Base-by-base conservation (phyloP, 2,797 vertebrate species). In the Pelodytes ibericus region DNA sequence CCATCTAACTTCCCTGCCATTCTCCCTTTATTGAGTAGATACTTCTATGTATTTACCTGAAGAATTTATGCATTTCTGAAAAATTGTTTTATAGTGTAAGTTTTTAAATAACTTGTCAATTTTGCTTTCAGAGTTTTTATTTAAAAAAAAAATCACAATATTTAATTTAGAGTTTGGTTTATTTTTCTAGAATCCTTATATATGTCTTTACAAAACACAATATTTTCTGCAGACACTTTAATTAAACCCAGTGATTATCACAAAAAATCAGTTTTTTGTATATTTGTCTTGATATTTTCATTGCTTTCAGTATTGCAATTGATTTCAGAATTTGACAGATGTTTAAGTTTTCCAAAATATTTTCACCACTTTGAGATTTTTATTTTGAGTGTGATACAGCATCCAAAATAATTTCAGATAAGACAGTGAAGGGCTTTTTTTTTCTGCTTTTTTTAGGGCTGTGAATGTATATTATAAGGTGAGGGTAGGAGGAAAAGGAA, bases 401-500 rank as follows among this genome's bases (percentile, higher is more conserved):
- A 24, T 53, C 20, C 49, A 53, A 53, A 53, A 53, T 53, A 24
- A 20, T 22, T 53, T 24, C 3, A 53, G 22, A 22, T 53, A 53
- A 53, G 6, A 53, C 20, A 53, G 49, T 7, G 11, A 53, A 20
- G 49, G 49, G 49, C 49, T 53, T 53, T 13, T 44, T 24, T 53
- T 53, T 3, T n/a, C 4, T n/a, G 49, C 22, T 13, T 44, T 24
- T 53, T 53, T 3, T n/a, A 2, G 49, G 49, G 49, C 8, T 44
- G 59, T 62, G 18, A 62, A n/a, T 61, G 47, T 30, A 62, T 31
- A 33, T n/a, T 3, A 26, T 15, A 10, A 24, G 22, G 44, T 29
- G 44, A 53, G 27, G 18, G 49, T 36, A 56, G 41, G 73, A n/a
- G 24, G 44, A 49, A 16, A 29, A 64, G 64, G 70, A 68, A 51